Evolutionary conservation across 2,113 vertebrate species (phyloP).

Genomic region (Pluvialis apricaria): DNA sequence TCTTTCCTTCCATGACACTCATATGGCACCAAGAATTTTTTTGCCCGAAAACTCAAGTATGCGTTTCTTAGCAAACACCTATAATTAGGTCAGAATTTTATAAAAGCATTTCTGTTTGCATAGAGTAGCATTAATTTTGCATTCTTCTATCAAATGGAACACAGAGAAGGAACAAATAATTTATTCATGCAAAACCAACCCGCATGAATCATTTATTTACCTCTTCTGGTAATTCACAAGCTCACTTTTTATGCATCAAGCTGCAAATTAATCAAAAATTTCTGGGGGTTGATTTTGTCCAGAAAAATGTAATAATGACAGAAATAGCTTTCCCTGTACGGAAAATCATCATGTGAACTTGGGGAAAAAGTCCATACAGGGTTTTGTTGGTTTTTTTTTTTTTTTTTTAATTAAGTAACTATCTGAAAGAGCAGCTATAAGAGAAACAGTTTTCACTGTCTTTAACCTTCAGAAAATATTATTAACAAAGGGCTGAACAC

Average conservation of each 20-base stretch:
- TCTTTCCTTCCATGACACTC: background rate
- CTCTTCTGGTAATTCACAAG: conserved; percentile 64
- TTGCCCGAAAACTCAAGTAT: background rate
- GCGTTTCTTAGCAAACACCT: conserved; percentile 46
- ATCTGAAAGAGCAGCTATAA: background rate
- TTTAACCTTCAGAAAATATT: background rate
- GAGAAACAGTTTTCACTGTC: background rate
- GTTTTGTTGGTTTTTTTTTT: background rate
- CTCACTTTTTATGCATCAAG: conserved; percentile 50
- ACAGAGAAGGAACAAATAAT: conserved; percentile 63
- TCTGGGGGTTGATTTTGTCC: conserved; percentile 30
- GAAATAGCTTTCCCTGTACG: background rate
- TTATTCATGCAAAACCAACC: conserved; percentile 75
- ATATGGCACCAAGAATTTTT: background rate
- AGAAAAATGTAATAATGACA: background rate
- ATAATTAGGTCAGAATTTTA: conserved; percentile 69
- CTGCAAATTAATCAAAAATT: conserved; percentile 47
- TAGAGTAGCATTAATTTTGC: conserved; percentile 68
- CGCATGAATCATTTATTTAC: conserved; percentile 76
- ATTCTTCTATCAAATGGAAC: conserved; percentile 63
- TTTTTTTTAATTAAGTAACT: background rate
- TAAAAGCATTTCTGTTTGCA: conserved; percentile 62
- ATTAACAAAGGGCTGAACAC: background rate
- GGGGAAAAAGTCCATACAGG: background rate
- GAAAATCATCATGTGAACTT: conserved; percentile 26